A percentile compares a stretch with the other conserved stretches of the same genome.
Evolutionary conservation across 2,797 vertebrate genomes (phyloP).

Genomic region (Dicrostonyx torquatus): DNA sequence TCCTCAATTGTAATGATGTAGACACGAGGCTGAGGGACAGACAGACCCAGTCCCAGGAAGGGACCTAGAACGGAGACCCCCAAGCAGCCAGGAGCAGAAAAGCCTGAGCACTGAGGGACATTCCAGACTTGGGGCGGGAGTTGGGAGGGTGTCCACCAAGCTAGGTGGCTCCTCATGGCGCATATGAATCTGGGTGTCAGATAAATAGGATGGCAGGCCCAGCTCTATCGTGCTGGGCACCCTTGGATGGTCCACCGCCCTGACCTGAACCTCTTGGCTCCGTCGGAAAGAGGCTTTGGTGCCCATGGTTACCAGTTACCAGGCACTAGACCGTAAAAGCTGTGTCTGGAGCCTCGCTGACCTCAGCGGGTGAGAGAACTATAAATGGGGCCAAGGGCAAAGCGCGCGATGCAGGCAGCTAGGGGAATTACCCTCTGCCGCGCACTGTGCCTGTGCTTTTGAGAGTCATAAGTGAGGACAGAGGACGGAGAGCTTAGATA

Average conservation of each 20-base stretch:
- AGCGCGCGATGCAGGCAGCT: no score
- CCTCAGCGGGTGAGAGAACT: background rate
- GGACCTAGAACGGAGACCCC: background rate
- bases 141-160: background rate
- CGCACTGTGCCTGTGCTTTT: constrained; percentile 26
- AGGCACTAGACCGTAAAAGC: background rate
- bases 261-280: background rate
- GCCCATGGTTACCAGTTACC: background rate
- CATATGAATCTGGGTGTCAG: background rate
- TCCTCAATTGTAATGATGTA: background rate
- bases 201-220: background rate
- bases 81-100: fast-evolving
- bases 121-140: fast-evolving
- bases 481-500: background rate
- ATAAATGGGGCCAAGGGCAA: background rate
- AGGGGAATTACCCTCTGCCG: background rate
- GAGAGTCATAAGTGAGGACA: background rate
- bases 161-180: no score
- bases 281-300: background rate
- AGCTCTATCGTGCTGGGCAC: background rate
- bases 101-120: background rate
- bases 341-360: background rate
- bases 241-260: background rate
- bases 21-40: background rate
- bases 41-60: background rate